Conservation (phyloP, 2,113 vertebrate genomes). For the Carollia perspicillata region DNA sequence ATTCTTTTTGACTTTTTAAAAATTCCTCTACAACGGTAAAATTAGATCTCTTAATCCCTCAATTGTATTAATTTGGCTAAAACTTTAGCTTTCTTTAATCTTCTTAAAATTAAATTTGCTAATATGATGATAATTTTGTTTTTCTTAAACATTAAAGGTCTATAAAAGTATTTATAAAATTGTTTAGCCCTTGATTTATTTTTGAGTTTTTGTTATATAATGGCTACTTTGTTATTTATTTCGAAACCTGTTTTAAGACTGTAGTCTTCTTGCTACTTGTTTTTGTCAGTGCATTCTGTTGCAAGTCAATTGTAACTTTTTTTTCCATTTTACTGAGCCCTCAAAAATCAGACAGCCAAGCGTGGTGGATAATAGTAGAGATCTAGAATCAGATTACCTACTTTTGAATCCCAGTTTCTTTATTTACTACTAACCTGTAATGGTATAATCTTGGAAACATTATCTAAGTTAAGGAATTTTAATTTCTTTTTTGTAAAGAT, state of each 20-base stretch:
- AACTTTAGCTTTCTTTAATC: conserved; percentile 27
- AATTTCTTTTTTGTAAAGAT: neutral
- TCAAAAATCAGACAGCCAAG: neutral
- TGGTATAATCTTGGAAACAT: neutral
- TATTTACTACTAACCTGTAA: neutral
- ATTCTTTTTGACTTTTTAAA: neutral
- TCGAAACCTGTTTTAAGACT: neutral
- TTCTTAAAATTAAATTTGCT: conserved; percentile 54
- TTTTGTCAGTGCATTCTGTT: conserved; percentile 4
- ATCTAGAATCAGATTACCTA: conserved; percentile 25
- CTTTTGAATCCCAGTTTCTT: neutral
- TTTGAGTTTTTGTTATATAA: neutral
- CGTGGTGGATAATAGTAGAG: neutral
- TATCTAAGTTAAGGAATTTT: neutral
- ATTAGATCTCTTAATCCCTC: conserved; percentile 43
- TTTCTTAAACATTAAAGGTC: conserved; percentile 28
- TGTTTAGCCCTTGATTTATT: conserved; percentile 13
- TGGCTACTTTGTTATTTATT: neutral
- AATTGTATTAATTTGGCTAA: conserved; percentile 42
- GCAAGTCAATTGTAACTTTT: neutral
- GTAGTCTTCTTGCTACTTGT: neutral
- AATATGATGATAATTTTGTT: conserved; percentile 41
- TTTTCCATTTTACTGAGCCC: neutral
- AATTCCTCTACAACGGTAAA: conserved; percentile 3
- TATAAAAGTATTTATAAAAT: conserved; percentile 7